These are phyloP conservation scores for Danio tinwini DNA, from an alignment of 2,797 vertebrate genomes.

Conservation along the genomic window DNA sequence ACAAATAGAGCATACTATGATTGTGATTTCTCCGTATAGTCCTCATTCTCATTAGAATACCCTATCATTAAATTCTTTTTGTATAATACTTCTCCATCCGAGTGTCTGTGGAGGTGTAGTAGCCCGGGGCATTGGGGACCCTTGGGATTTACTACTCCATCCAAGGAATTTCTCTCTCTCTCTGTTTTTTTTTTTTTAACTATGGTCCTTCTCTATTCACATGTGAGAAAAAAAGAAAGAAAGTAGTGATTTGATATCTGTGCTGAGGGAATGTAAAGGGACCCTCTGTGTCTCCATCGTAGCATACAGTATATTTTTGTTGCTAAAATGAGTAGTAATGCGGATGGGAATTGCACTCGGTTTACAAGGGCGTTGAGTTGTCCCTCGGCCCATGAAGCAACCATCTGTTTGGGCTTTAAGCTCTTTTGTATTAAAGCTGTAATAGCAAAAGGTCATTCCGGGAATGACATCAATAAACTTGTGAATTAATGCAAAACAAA, in stretches of 20 bases:
- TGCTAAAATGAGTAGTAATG: slow-evolving; percentile 45
- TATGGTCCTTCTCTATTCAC: slow-evolving; percentile 28
- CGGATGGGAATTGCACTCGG: slow-evolving; percentile 41
- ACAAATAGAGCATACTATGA: slow-evolving; percentile 18
- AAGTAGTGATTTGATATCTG: slow-evolving; percentile 35
- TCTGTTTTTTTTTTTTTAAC: neutral
- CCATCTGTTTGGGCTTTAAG: slow-evolving; percentile 58
- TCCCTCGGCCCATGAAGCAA: slow-evolving; percentile 52
- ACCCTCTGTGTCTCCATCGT: slow-evolving; percentile 30
- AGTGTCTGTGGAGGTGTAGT: slow-evolving; percentile 46
- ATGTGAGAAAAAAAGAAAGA: slow-evolving; percentile 8
- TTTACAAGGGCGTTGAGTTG: slow-evolving; percentile 47
- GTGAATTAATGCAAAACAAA: slow-evolving; percentile 61
- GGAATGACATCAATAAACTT: slow-evolving; percentile 55
- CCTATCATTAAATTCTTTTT: slow-evolving; percentile 36
- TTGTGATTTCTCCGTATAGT: slow-evolving; percentile 7
- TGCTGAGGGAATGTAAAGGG: slow-evolving; percentile 39
- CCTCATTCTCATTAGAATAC: slow-evolving; percentile 47
- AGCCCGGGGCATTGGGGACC: slow-evolving; percentile 41
- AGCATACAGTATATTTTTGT: slow-evolving; percentile 48
- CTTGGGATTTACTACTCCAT: slow-evolving; percentile 43
- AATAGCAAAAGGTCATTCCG: slow-evolving; percentile 52
- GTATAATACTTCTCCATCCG: slow-evolving; percentile 27
- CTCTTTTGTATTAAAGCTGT: slow-evolving; percentile 57
- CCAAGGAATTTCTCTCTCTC: slow-evolving; percentile 40